A percentile compares a stretch with the other conserved stretches of the same genome.
These are phyloP conservation scores for Iselma pallidipennis DNA, from an alignment of 2,888 invertebrate genomes.

Conservation along the genomic window DNA sequence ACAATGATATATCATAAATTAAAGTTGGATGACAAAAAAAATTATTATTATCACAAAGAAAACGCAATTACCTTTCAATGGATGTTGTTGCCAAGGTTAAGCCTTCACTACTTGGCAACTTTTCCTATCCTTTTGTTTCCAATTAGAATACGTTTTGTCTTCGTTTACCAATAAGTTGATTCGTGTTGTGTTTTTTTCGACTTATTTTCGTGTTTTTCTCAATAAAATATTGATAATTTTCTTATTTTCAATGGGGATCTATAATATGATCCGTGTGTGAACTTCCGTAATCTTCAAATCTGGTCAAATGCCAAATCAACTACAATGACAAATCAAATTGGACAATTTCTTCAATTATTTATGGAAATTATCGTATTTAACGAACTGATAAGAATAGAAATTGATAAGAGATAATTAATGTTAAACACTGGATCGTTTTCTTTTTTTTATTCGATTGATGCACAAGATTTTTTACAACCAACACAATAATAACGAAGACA, in stretches of 20 bases:
- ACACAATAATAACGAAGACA: slow-evolving; percentile 3
- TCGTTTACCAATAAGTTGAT: no score
- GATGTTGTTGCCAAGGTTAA: slow-evolving; percentile 29
- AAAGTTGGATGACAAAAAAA: slow-evolving; percentile 25
- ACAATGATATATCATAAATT: neutral
- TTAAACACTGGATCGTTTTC: neutral
- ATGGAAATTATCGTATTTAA: neutral
- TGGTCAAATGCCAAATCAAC: slow-evolving; percentile 23
- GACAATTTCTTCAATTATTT: neutral
- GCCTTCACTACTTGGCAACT: slow-evolving; percentile 3
- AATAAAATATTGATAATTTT: neutral
- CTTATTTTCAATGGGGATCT: slow-evolving; percentile 7
- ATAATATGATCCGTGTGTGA: slow-evolving; percentile 21
- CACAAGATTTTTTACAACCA: no score
- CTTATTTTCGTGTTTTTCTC: neutral
- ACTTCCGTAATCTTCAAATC: slow-evolving; percentile 26
- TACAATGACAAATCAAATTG: slow-evolving; percentile 17
- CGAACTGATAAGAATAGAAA: neutral
- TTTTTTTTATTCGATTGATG: no score
- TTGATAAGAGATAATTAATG: neutral
- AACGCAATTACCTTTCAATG: slow-evolving; percentile 30
- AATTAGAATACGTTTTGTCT: no score
- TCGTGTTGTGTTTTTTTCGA: neutral
- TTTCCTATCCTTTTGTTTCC: neutral
- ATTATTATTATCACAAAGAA: slow-evolving; percentile 30